Evolutionary conservation across 2,888 invertebrate genomes (phyloP).

Genomic region (Chrysolina oricalcia): DNA sequence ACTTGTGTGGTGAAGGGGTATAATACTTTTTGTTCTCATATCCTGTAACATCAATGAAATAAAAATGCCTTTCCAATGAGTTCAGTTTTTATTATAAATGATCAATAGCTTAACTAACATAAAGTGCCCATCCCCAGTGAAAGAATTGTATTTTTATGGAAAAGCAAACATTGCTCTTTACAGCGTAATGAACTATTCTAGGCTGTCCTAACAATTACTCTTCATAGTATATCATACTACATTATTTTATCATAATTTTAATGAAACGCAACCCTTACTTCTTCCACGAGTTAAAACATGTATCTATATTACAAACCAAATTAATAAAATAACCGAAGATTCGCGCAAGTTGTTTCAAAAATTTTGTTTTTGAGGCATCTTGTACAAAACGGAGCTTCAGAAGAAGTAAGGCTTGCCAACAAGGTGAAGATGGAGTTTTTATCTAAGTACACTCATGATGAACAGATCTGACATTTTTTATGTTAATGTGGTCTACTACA

Average conservation of each 20-base stretch:
- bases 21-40: no score
- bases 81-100: constrained; percentile 70
- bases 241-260: constrained; percentile 63
- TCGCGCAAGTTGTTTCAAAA: constrained; percentile 31
- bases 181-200: constrained; percentile 70
- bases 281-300: constrained; percentile 51
- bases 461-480: constrained; percentile 65
- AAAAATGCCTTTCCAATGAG: constrained; percentile 46
- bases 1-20: no score
- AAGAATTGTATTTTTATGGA: constrained; percentile 67
- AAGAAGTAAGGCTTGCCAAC: constrained; percentile 55
- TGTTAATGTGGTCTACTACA: constrained; percentile 51
- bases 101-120: constrained; percentile 72
- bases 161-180: constrained; percentile 72
- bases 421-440: constrained; percentile 59
- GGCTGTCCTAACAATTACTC: constrained; percentile 71
- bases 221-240: constrained; percentile 53
- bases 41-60: no score
- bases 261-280: constrained; percentile 59
- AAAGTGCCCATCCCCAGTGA: constrained; percentile 72
- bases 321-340: constrained; percentile 44
- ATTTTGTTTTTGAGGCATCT: constrained; percentile 7
- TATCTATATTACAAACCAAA: constrained; percentile 55
- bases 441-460: constrained; percentile 67
- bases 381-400: constrained; percentile 47